Evolutionary conservation across 2,888 invertebrate species (phyloP).

Genomic region (Craniophora ligustri): DNA sequence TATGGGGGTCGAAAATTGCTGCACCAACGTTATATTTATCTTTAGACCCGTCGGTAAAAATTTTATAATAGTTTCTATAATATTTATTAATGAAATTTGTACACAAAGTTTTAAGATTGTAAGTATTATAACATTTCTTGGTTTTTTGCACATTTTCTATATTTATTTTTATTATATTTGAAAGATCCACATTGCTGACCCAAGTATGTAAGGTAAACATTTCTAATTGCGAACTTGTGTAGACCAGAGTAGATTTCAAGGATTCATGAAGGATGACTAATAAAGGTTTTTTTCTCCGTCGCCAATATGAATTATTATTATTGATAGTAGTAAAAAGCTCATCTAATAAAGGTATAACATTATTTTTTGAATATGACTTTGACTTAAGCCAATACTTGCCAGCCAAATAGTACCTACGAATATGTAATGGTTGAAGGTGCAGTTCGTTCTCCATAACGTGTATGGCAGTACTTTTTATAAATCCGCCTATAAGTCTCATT

Average conservation of each 20-base stretch:
- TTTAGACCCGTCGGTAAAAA: neutral
- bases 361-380: neutral
- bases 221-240: neutral
- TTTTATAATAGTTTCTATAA: neutral
- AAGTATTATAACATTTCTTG: neutral
- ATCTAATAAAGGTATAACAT: neutral
- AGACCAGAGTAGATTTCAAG: neutral
- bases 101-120: neutral
- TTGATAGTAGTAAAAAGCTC: neutral
- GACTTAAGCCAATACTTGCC: neutral
- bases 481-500: slow-evolving; percentile 2
- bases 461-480: neutral
- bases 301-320: neutral
- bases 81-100: neutral
- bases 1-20: neutral
- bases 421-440: neutral
- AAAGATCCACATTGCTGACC: neutral
- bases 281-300: neutral
- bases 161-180: neutral
- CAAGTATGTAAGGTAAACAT: neutral
- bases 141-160: neutral
- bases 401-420: neutral
- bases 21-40: neutral
- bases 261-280: neutral
- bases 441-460: neutral